Base-by-base conservation (phyloP, 2,888 invertebrate species). In the Patella caerulea region DNA sequence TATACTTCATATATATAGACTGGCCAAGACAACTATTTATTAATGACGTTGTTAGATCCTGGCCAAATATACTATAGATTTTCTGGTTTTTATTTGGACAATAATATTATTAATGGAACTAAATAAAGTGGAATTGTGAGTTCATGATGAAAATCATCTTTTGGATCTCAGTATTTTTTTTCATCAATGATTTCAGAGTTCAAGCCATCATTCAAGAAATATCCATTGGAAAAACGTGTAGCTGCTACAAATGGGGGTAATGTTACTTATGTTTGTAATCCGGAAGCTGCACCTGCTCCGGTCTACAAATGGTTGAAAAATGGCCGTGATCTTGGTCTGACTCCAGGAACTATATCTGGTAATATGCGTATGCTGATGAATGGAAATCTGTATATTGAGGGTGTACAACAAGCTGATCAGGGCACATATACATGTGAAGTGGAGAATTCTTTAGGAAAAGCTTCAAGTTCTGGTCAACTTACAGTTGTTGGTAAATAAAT, bases 181-280 rank as follows among this genome's bases (percentile, higher is more conserved):
- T 94, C 94, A 79, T 98, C 14, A 53, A 12, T n/a, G 24, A 7
- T 73, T 81, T 9, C 81, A 91, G 91, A 86, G 45, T 84, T 92
- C 81, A 95, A 95, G 87, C 98, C 98, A 5, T 95, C 96, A 0
- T 98, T 98, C 90, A 95, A 95, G 87, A 98, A 98, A 91, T 93
- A 93, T 69, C 98, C 98, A 0, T 92, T 98, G 59, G 96, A 97
- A 91, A 94, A 95, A 0, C 97, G 97, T 93, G 96, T 96, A 2
- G 97, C 97, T 91, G 97, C 97, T 0, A 96, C 96, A 2, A 96
- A 96, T 90, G 95, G 95, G 83, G 97, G 97, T 15, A 97, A 98
- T 91, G 95, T 96, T 0, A 97, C 98, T 0, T 95, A 98, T 75
- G 94, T 94, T 76, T 98, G 98, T 90, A 95, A 96, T 89, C 98